phyloP scores from a whole-genome alignment of 2,113 vertebrate species.

The Oncorhynchus clarkii region DNA sequence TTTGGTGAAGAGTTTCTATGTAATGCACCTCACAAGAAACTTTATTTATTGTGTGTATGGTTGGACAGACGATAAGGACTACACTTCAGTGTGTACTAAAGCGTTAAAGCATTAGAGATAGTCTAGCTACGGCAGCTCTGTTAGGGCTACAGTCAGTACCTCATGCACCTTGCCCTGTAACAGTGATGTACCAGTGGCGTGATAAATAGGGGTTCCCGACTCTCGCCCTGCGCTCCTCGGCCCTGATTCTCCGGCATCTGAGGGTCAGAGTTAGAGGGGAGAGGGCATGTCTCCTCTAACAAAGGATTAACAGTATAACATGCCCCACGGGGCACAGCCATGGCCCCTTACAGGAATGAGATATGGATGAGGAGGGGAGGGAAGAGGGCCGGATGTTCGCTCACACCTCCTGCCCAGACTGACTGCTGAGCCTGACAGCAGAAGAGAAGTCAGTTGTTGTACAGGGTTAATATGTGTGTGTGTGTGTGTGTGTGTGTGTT shows the following conservation, averaged over 20 bases:
- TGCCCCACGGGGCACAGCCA: constrained; percentile 12
- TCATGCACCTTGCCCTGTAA: neutral
- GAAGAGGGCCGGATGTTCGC: constrained; percentile 15
- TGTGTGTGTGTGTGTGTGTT: constrained; percentile 1
- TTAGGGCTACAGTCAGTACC: neutral
- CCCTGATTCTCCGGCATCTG: constrained; percentile 27
- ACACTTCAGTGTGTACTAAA: neutral
- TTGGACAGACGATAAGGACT: neutral
- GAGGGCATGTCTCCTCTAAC: constrained; percentile 33
- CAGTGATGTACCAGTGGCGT: neutral
- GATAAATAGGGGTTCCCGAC: too few relatives aligned
- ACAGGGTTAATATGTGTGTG: neutral
- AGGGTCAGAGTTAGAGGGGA: constrained; percentile 27
- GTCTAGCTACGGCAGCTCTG: constrained; percentile 16
- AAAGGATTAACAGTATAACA: constrained; percentile 38
- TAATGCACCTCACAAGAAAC: neutral
- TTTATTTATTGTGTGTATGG: neutral
- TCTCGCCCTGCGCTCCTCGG: too few relatives aligned
- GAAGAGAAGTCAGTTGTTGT: neutral
- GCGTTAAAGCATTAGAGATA: neutral
- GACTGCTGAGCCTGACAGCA: constrained; percentile 21
- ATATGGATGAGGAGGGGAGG: neutral
- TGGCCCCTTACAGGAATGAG: constrained; percentile 11
- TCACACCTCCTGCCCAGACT: neutral
- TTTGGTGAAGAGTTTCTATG: neutral